These are phyloP conservation scores for Antheraea pernyi DNA, from an alignment of 1,140 invertebrate species.

Conservation along the genomic window DNA sequence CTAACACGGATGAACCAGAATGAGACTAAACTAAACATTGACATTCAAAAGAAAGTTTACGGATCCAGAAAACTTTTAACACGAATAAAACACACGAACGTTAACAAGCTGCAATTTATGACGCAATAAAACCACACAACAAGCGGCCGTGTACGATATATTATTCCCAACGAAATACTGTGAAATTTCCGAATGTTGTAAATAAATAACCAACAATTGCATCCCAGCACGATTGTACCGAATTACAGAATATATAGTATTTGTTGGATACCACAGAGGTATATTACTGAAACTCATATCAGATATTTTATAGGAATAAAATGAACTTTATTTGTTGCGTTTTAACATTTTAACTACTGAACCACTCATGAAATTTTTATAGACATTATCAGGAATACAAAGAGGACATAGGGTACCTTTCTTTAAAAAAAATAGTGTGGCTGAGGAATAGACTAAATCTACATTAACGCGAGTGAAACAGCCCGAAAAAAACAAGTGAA, in stretches of 20 bases:
- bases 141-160: conserved; percentile 5
- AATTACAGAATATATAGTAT: neutral
- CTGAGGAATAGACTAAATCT: too few relatives aligned
- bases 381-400: too few relatives aligned
- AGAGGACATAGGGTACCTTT: too few relatives aligned
- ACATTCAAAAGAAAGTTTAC: too few relatives aligned
- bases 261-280: neutral
- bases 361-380: too few relatives aligned
- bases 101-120: conserved; percentile 11
- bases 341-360: too few relatives aligned
- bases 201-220: conserved; percentile 8
- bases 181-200: conserved; percentile 10
- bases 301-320: neutral
- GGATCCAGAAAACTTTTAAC: neutral
- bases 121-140: conserved; percentile 11
- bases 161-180: neutral
- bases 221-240: neutral
- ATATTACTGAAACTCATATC: neutral
- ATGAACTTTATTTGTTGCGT: too few relatives aligned
- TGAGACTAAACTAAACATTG: too few relatives aligned
- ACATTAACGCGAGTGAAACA: too few relatives aligned
- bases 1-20: too few relatives aligned
- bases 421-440: too few relatives aligned
- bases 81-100: conserved; percentile 9
- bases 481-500: too few relatives aligned